phyloP scores from a whole-genome alignment of 2,113 vertebrate species.

The Rhea pennata region DNA sequence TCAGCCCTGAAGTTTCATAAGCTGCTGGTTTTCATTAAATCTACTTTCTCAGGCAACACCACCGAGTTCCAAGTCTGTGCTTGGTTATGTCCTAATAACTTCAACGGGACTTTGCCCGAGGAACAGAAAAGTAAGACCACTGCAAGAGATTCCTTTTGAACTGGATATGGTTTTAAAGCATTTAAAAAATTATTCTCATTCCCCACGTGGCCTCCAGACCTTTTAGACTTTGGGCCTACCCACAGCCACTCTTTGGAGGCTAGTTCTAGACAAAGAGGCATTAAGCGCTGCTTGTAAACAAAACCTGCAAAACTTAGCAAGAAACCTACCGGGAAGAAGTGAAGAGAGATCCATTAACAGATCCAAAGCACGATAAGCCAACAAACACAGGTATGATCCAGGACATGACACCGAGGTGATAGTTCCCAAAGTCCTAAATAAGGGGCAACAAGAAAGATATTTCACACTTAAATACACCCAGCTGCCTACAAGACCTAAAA shows the following conservation, averaged over 20 bases:
- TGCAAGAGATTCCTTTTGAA: slow-evolving; percentile 28
- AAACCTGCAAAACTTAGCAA: background rate
- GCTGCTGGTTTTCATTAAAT: slow-evolving; percentile 54
- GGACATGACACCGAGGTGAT: slow-evolving; percentile 91
- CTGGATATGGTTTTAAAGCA: background rate
- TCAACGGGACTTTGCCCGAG: background rate
- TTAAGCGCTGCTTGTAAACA: background rate
- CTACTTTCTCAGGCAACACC: slow-evolving; percentile 29
- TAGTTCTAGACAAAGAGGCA: background rate
- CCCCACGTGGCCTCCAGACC: background rate
- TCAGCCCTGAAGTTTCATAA: background rate
- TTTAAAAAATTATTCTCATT: background rate
- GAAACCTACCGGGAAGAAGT: slow-evolving; percentile 91
- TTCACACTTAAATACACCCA: background rate
- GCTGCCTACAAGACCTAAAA: background rate
- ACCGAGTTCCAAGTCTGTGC: background rate
- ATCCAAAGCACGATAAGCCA: slow-evolving; percentile 96
- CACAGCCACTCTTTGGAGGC: background rate
- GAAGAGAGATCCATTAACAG: slow-evolving; percentile 96
- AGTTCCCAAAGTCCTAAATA: slow-evolving; percentile 91
- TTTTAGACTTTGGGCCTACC: background rate
- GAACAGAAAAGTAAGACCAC: background rate
- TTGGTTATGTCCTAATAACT: background rate
- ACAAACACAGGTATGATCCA: slow-evolving; percentile 99
- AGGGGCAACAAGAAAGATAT: background rate